phyloP scores from a whole-genome alignment of 2,888 invertebrate species.

The Yponomeuta sedellus region DNA sequence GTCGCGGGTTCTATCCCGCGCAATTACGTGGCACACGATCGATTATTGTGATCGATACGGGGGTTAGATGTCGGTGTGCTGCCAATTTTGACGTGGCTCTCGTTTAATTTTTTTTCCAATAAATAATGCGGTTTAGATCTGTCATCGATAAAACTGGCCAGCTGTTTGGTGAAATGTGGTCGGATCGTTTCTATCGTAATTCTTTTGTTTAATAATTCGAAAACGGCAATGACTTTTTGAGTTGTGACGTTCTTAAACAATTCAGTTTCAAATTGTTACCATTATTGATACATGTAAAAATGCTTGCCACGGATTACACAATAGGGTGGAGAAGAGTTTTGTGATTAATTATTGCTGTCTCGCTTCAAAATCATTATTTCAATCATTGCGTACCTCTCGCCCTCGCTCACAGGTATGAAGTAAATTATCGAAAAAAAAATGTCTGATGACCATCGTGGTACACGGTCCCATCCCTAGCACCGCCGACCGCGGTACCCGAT shows the following conservation, averaged over 20 bases:
- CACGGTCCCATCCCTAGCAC: conserved; percentile 32
- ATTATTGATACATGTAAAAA: no score
- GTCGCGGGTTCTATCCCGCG: conserved; percentile 66
- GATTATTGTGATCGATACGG: conserved; percentile 76
- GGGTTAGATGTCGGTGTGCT: conserved; percentile 72
- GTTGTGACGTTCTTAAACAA: not conserved
- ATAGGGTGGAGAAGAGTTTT: no score
- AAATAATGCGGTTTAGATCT: conserved; percentile 50
- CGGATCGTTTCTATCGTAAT: not conserved
- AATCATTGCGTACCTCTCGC: no score
- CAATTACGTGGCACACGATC: conserved; percentile 76
- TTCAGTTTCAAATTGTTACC: no score
- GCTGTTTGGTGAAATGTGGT: conserved; percentile 19
- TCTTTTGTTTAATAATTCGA: not conserved
- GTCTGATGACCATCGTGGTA: not conserved
- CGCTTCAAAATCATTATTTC: no score
- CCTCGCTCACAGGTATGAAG: no score
- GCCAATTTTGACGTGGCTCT: conserved; percentile 49
- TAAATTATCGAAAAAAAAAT: conserved; percentile 16
- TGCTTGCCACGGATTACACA: not conserved
- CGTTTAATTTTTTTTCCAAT: conserved; percentile 58
- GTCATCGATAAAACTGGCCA: conserved; percentile 47
- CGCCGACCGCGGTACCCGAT: conserved; percentile 41
- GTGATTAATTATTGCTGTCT: no score
- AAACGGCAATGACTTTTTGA: not conserved